Evolutionary conservation across 2,888 invertebrate genomes (phyloP).

Genomic region (Apodemia zela): DNA sequence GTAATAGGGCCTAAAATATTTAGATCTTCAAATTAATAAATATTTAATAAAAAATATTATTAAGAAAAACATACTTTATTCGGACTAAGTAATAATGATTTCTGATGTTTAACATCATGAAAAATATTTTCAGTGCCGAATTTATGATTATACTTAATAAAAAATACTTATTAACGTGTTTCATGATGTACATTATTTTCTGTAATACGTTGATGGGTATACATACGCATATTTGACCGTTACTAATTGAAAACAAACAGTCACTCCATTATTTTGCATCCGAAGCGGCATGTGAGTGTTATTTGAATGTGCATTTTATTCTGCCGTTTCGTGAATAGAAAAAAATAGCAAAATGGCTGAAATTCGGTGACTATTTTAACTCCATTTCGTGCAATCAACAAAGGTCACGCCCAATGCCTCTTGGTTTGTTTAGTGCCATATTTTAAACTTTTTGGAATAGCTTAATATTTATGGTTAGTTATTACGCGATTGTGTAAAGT

Average conservation of each 20-base stretch:
- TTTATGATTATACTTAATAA: too few relatives aligned
- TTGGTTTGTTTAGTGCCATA: background rate
- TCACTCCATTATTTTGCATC: constrained; percentile 28
- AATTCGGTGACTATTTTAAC: constrained; percentile 36
- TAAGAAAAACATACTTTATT: too few relatives aligned
- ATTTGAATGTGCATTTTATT: constrained; percentile 60
- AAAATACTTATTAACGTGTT: too few relatives aligned
- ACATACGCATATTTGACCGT: background rate
- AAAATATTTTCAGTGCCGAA: too few relatives aligned
- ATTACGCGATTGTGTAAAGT: background rate
- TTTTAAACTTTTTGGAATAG: background rate
- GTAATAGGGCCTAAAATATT: too few relatives aligned
- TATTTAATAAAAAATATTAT: too few relatives aligned
- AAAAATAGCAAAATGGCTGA: constrained; percentile 47
- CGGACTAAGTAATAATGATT: too few relatives aligned
- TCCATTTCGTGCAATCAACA: constrained; percentile 14
- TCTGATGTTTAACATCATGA: too few relatives aligned
- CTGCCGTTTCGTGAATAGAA: constrained; percentile 49
- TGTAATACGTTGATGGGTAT: too few relatives aligned
- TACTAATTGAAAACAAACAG: constrained; percentile 21
- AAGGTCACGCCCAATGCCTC: background rate
- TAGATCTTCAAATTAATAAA: too few relatives aligned
- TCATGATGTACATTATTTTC: too few relatives aligned
- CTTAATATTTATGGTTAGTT: background rate
- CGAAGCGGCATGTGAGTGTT: constrained; percentile 45